These are phyloP conservation scores for Romanogobio albipinnatus DNA, from an alignment of 2,113 vertebrate genomes.

Conservation along the genomic window DNA sequence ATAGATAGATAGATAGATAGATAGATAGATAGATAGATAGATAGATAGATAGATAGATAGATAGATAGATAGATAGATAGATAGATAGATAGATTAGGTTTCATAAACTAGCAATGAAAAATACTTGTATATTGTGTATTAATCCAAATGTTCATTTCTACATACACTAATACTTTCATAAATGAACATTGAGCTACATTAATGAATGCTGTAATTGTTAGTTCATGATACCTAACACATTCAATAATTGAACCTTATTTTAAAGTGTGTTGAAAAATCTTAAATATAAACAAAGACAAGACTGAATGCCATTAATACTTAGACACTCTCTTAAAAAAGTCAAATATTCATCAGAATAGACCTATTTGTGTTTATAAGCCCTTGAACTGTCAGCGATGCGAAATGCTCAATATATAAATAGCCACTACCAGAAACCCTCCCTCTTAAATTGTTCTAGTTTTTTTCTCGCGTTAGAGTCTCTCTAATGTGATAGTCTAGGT, in stretches of 20 bases:
- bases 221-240: neutral
- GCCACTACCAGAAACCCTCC: neutral
- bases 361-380: conserved; percentile 16
- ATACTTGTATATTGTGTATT: neutral
- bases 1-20: too few relatives aligned
- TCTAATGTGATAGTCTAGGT: neutral
- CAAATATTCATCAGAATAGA: neutral
- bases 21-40: too few relatives aligned
- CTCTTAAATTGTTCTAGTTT: conserved; percentile 35
- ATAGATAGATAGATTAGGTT: neutral
- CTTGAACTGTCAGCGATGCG: neutral
- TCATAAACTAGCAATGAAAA: neutral
- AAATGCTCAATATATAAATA: conserved; percentile 16
- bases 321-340: neutral
- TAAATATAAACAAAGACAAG: neutral
- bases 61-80: too few relatives aligned
- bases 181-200: neutral
- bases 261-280: neutral
- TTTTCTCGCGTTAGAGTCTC: neutral
- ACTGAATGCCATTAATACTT: neutral
- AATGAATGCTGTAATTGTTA: neutral
- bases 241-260: neutral
- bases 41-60: too few relatives aligned
- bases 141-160: neutral
- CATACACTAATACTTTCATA: neutral